Conservation (phyloP, 2,797 vertebrate genomes). For the Trematomus bernacchii region DNA sequence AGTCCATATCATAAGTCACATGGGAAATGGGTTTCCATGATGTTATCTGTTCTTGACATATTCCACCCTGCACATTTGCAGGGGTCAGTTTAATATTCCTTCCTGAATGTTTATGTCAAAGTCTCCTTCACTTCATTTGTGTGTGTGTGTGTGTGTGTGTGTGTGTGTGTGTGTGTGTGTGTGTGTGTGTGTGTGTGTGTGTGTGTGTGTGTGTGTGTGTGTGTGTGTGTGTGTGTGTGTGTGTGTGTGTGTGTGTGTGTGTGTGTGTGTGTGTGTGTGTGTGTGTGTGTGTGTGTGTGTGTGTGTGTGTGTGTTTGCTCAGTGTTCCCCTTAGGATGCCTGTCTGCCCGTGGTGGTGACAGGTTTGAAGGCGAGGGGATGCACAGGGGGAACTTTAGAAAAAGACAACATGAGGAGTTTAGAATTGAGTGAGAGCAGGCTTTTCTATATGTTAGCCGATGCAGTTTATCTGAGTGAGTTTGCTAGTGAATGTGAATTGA, state of each 20-base stretch:
- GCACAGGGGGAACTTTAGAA: slow-evolving; percentile 55
- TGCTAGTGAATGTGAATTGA: slow-evolving; percentile 26
- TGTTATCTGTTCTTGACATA: slow-evolving; percentile 66
- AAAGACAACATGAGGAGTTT: slow-evolving; percentile 54
- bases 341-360: slow-evolving; percentile 70
- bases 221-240: slow-evolving; percentile 31
- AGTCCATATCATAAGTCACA: slow-evolving; percentile 45
- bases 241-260: too few relatives aligned
- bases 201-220: slow-evolving; percentile 25
- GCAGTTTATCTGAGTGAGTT: slow-evolving; percentile 22
- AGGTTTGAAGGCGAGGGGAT: slow-evolving; percentile 58
- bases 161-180: too few relatives aligned
- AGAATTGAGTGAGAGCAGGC: slow-evolving; percentile 40
- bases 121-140: slow-evolving; percentile 59
- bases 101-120: slow-evolving; percentile 71
- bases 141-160: slow-evolving; percentile 27
- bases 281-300: slow-evolving; percentile 24
- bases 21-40: slow-evolving; percentile 48
- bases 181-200: slow-evolving; percentile 34
- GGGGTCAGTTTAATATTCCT: slow-evolving; percentile 67
- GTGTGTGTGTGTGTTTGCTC: slow-evolving; percentile 29
- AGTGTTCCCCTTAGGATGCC: slow-evolving; percentile 62
- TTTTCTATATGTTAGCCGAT: slow-evolving; percentile 22
- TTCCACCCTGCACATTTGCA: slow-evolving; percentile 59
- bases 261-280: slow-evolving; percentile 33